Conservation (phyloP, 2,113 vertebrate species). For the Chitala chitala region DNA sequence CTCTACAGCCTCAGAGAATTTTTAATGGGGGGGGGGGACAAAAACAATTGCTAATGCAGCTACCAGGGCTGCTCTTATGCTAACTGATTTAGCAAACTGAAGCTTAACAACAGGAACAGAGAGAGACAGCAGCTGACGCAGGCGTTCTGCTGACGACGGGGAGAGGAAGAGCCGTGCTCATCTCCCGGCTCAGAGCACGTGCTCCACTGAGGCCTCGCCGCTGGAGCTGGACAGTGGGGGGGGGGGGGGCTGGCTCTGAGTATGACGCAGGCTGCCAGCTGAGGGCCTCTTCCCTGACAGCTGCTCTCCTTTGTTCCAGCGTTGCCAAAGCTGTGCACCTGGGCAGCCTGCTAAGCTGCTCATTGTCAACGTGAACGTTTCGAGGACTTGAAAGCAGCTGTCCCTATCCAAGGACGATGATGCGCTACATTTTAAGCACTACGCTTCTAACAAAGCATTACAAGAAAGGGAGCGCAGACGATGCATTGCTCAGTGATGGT, state of each 20-base stretch:
- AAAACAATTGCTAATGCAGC: neutral
- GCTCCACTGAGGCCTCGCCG: neutral
- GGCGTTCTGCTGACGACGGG: neutral
- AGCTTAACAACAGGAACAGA: neutral
- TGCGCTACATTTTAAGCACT: too few species aligned
- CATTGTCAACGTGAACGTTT: neutral
- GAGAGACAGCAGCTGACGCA: neutral
- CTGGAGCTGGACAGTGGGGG: neutral
- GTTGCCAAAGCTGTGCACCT: conserved; percentile 1
- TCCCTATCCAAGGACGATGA: neutral
- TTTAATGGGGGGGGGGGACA: too few species aligned
- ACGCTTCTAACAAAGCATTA: too few species aligned
- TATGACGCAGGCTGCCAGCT: conserved; percentile 10
- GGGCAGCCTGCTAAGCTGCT: neutral
- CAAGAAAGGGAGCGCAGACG: too few species aligned
- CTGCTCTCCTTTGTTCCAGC: neutral
- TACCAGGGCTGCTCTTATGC: neutral
- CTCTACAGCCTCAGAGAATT: too few species aligned
- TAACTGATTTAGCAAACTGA: neutral
- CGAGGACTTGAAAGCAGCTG: neutral
- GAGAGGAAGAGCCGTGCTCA: neutral
- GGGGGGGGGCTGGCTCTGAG: neutral
- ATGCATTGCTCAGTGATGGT: too few species aligned
- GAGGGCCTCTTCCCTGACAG: neutral
- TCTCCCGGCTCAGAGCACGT: neutral